Conservation (phyloP, 2,888 invertebrate species). For the Alloscopus bannaensis region DNA sequence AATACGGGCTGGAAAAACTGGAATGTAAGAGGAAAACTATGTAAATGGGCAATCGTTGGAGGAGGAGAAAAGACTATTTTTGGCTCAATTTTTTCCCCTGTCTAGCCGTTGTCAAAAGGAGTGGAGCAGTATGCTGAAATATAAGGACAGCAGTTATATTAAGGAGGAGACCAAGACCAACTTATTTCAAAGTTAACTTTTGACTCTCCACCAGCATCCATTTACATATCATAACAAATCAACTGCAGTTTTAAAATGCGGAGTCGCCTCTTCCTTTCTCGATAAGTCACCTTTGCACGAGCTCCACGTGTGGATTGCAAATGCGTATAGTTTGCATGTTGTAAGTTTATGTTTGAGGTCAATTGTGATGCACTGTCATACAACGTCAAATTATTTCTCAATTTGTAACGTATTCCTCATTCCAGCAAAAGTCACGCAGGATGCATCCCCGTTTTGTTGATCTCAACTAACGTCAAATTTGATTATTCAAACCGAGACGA, state of each 20-base stretch:
- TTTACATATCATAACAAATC: slow-evolving; percentile 28
- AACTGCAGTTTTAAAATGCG: slow-evolving; percentile 18
- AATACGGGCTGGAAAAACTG: neutral
- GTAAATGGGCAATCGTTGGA: slow-evolving; percentile 14
- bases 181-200: neutral
- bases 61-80: neutral
- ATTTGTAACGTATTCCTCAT: neutral
- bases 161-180: neutral
- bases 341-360: no score
- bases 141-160: neutral
- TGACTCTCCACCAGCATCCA: neutral
- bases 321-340: no score
- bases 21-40: slow-evolving; percentile 23
- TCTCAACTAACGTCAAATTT: no score
- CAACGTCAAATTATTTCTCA: neutral
- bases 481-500: no score
- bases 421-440: neutral
- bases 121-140: neutral
- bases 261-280: no score
- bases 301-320: neutral
- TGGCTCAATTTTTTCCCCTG: neutral
- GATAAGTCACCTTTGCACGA: no score
- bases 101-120: neutral
- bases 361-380: neutral
- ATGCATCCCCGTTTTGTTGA: neutral